Conservation (phyloP, 2,113 vertebrate genomes). For the Sturnus vulgaris region DNA sequence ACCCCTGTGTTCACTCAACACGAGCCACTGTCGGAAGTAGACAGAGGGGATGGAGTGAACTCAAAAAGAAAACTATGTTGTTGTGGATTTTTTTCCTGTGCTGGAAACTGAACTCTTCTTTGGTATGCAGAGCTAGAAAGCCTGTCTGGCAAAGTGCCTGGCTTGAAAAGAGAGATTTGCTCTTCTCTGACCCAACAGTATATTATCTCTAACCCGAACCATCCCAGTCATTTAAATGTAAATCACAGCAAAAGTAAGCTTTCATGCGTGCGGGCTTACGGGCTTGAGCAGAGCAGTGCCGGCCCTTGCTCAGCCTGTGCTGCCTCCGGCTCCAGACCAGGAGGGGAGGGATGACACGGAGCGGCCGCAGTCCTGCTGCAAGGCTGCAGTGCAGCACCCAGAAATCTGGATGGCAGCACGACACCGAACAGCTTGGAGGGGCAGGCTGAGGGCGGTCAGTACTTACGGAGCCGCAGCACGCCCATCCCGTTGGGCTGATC, state of each 20-base stretch:
- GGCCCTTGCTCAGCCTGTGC: background rate
- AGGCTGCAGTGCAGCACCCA: background rate
- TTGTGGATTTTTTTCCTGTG: background rate
- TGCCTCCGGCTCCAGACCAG: background rate
- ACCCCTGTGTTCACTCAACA: background rate
- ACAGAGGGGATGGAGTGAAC: background rate
- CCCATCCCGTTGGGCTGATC: slow-evolving; percentile 79
- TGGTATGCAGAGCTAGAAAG: slow-evolving; percentile 13
- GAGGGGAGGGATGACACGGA: background rate
- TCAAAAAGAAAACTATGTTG: background rate
- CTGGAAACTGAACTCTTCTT: slow-evolving; percentile 20
- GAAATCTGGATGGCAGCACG: background rate
- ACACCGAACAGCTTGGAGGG: accelerated
- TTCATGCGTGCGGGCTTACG: background rate
- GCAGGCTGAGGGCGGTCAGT: accelerated
- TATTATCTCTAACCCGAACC: slow-evolving; percentile 42
- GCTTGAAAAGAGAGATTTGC: slow-evolving; percentile 40
- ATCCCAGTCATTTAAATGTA: slow-evolving; percentile 34
- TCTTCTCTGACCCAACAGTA: slow-evolving; percentile 27
- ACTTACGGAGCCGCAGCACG: slow-evolving; percentile 77
- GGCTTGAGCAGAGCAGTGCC: background rate
- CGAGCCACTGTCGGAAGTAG: background rate
- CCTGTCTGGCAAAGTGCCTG: slow-evolving; percentile 24
- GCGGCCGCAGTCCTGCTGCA: background rate
- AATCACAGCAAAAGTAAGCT: slow-evolving; percentile 28